These are phyloP conservation scores for Nesidiocoris tenuis DNA, from an alignment of 2,888 invertebrate genomes.

Conservation along the genomic window DNA sequence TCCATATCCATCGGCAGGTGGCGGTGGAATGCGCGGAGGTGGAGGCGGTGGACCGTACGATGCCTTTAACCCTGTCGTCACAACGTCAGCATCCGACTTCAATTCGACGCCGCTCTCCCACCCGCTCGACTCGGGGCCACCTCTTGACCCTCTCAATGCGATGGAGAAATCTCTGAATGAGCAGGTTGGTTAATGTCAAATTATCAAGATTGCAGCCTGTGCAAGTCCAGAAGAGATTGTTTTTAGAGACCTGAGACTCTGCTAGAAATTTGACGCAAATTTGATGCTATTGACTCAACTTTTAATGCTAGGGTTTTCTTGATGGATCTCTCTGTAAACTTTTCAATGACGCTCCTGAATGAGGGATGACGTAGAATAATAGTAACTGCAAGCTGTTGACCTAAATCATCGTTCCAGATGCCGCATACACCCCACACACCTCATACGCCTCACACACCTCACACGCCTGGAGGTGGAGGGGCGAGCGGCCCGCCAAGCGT, in stretches of 20 bases:
- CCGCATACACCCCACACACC: slow-evolving; percentile 80
- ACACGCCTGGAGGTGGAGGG: slow-evolving; percentile 60
- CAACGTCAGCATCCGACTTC: slow-evolving; percentile 52
- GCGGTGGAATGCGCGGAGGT: slow-evolving; percentile 50
- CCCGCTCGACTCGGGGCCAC: slow-evolving; percentile 81
- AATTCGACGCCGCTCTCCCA: slow-evolving; percentile 59
- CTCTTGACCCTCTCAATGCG: slow-evolving; percentile 86
- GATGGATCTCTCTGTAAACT: too few species aligned
- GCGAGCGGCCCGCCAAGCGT: slow-evolving; percentile 76
- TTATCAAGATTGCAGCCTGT: too few species aligned
- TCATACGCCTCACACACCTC: slow-evolving; percentile 75
- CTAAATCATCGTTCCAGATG: slow-evolving; percentile 32
- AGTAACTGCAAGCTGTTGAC: too few species aligned
- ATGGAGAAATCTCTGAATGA: slow-evolving; percentile 91
- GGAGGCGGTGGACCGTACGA: slow-evolving; percentile 54
- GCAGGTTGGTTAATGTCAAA: too few species aligned
- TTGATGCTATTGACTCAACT: too few species aligned
- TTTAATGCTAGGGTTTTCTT: too few species aligned
- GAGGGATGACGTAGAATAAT: too few species aligned
- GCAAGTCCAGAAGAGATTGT: too few species aligned
- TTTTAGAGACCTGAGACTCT: too few species aligned
- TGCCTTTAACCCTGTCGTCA: slow-evolving; percentile 58
- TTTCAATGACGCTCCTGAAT: too few species aligned
- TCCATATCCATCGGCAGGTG: slow-evolving; percentile 54
- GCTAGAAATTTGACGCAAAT: too few species aligned